Conservation (phyloP, 2,113 vertebrate species). For the Uria aalge region DNA sequence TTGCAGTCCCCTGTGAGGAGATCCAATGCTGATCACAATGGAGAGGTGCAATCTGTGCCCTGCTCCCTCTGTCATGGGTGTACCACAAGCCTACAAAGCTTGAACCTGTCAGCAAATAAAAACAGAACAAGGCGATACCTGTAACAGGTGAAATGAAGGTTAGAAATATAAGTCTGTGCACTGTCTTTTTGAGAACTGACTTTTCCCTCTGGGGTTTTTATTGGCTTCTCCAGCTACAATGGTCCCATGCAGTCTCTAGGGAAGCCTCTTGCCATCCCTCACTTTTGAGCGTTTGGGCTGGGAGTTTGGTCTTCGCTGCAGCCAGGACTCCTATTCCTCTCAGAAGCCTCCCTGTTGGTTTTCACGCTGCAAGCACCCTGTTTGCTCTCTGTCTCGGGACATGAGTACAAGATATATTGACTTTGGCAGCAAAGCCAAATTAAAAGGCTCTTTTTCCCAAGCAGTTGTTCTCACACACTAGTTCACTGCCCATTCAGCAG, state of each 20-base stretch:
- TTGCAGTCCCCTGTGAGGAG: background rate
- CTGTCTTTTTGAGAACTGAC: background rate
- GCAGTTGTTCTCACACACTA: background rate
- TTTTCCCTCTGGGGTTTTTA: background rate
- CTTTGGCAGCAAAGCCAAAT: background rate
- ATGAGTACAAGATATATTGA: background rate
- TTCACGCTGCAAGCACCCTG: background rate
- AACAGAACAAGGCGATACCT: background rate
- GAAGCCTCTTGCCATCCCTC: background rate
- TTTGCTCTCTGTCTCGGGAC: background rate
- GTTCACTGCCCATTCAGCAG: background rate
- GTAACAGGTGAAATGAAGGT: background rate
- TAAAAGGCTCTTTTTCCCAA: background rate
- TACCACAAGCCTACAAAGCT: background rate
- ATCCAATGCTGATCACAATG: background rate
- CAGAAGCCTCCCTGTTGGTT: background rate
- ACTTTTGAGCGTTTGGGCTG: background rate
- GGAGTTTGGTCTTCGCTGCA: background rate
- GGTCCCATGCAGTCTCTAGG: background rate
- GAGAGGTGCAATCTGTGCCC: background rate
- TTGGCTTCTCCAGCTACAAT: background rate
- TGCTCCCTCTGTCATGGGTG: rapidly evolving
- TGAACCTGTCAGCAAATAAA: background rate
- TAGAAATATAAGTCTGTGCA: background rate
- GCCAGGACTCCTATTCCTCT: background rate